Percentiles rank a stretch among this genome's conserved stretches.
Conservation (phyloP, 2,113 vertebrate species). For the Leptobrachium leishanense region DNA sequence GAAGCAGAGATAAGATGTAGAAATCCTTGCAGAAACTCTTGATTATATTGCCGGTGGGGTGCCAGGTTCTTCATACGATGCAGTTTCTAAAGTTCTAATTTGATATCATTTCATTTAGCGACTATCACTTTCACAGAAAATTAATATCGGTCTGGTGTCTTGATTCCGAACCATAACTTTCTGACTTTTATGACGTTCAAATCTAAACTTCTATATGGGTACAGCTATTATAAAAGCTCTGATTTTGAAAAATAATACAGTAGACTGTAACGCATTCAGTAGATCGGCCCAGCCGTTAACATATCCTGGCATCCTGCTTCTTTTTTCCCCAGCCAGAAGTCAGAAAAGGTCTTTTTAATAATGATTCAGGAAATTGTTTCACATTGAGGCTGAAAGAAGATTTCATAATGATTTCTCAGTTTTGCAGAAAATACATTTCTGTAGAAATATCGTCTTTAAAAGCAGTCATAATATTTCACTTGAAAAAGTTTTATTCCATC, state of each 20-base stretch:
- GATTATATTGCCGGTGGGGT: neutral
- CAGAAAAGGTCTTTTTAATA: slow-evolving; percentile 44
- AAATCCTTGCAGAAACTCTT: neutral
- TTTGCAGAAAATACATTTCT: neutral
- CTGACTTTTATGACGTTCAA: neutral
- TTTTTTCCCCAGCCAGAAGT: slow-evolving; percentile 39
- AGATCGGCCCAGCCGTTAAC: neutral
- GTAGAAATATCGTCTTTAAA: neutral
- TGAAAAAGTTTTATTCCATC: no score
- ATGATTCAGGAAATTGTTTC: slow-evolving; percentile 29
- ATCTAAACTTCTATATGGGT: neutral
- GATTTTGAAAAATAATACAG: slow-evolving; percentile 30
- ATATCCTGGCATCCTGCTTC: slow-evolving; percentile 21
- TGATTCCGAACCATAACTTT: slow-evolving; percentile 9
- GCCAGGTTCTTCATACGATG: neutral
- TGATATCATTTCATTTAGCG: neutral
- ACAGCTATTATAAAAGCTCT: slow-evolving; percentile 4
- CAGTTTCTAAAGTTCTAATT: neutral
- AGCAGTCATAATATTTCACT: no score
- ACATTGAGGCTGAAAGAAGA: slow-evolving; percentile 9
- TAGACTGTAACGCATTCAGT: slow-evolving; percentile 10
- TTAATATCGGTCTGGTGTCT: slow-evolving; percentile 14
- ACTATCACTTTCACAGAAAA: neutral
- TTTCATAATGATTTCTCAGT: slow-evolving; percentile 25
- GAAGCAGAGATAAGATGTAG: slow-evolving; percentile 19